Conservation (phyloP, 2,113 vertebrate genomes). For the Thomomys bottae region DNA sequence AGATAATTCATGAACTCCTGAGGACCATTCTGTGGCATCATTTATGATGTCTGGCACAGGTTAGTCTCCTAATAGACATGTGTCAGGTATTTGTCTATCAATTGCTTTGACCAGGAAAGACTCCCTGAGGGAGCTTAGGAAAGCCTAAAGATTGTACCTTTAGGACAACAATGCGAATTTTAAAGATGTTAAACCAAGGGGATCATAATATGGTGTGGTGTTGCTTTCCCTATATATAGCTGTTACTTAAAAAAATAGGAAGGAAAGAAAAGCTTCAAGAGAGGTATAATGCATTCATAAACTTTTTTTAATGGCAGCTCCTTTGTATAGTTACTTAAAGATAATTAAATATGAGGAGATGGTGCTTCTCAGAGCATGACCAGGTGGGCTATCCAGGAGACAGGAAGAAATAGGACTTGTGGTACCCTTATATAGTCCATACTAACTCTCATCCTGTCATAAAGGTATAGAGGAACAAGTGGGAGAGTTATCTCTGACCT, state of each 20-base stretch:
- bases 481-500: not conserved
- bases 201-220: not conserved
- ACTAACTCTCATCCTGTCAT: not conserved
- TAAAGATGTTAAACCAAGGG: not conserved
- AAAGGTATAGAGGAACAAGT: constrained; percentile 47
- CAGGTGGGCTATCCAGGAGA: constrained; percentile 19
- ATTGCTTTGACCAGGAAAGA: not conserved
- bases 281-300: too few relatives aligned
- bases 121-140: not conserved
- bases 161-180: not conserved
- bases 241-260: not conserved
- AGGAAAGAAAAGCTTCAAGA: not conserved
- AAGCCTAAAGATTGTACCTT: not conserved
- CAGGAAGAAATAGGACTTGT: not conserved
- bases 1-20: not conserved
- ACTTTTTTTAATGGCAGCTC: too few relatives aligned
- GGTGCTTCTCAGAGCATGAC: constrained; percentile 38
- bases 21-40: not conserved
- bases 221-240: not conserved
- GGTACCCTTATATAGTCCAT: not conserved
- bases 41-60: not conserved
- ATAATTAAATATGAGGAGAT: not conserved
- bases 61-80: not conserved
- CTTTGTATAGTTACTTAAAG: too few relatives aligned
- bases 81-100: not conserved